phyloP scores from a whole-genome alignment of 2,113 vertebrate species.

The Pseudorasbora parva region DNA sequence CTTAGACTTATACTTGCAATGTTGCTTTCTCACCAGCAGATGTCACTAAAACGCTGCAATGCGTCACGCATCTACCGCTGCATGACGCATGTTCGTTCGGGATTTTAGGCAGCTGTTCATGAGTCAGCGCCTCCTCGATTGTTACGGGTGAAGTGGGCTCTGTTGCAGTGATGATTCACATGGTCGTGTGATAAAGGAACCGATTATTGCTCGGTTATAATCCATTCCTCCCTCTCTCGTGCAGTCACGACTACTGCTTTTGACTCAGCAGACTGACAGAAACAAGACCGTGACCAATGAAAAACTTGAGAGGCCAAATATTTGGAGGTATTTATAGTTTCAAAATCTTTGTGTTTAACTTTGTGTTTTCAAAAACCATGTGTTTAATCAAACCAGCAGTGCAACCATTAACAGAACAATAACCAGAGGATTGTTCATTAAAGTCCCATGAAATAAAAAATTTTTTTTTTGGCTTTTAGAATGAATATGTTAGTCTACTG shows the following conservation, averaged over 20 bases:
- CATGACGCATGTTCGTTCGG: neutral
- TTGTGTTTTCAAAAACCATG: too few species aligned
- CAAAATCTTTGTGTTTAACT: too few species aligned
- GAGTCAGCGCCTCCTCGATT: slow-evolving; percentile 20
- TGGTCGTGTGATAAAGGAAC: slow-evolving; percentile 30
- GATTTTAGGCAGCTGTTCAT: neutral
- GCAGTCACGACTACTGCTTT: slow-evolving; percentile 48
- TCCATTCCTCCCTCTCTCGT: slow-evolving; percentile 30
- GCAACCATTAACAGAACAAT: neutral
- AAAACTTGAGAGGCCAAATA: neutral
- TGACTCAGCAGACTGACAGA: slow-evolving; percentile 36
- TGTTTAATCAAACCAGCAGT: neutral
- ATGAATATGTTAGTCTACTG: too few species aligned
- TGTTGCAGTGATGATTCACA: slow-evolving; percentile 51
- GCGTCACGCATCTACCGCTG: neutral
- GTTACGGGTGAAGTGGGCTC: slow-evolving; percentile 41
- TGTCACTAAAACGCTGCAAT: slow-evolving; percentile 9
- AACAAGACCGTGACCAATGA: neutral
- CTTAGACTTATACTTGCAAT: neutral
- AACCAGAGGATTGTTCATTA: neutral
- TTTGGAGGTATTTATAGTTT: neutral
- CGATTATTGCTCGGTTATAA: slow-evolving; percentile 45
- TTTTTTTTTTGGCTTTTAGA: too few species aligned
- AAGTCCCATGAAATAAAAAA: neutral
- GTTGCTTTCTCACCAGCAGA: slow-evolving; percentile 4